These are phyloP conservation scores for Drosophila rufa DNA, from an alignment of 1,140 invertebrate genomes.

Conservation along the genomic window DNA sequence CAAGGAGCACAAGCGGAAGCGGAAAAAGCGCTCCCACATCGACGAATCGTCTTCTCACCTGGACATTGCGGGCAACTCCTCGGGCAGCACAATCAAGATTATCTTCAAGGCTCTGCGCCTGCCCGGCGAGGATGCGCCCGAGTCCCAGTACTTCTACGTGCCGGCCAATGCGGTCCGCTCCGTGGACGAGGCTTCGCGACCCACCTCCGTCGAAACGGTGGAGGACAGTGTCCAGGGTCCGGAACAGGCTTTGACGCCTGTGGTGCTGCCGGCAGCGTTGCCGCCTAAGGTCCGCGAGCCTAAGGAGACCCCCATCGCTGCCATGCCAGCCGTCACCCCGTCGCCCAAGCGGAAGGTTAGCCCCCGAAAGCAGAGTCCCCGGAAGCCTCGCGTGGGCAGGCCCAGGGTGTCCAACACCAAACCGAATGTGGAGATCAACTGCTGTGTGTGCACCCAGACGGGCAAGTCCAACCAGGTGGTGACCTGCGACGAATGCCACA, in stretches of 20 bases:
- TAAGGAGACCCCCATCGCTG: slow-evolving; percentile 16
- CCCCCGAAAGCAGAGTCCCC: slow-evolving; percentile 69
- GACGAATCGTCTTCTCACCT: slow-evolving; percentile 71
- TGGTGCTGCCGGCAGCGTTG: slow-evolving; percentile 20
- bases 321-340: not conserved
- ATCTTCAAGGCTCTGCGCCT: slow-evolving; percentile 93
- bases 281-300: slow-evolving; percentile 38
- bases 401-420: slow-evolving; percentile 57
- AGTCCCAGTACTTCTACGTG: slow-evolving; percentile 82
- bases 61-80: slow-evolving; percentile 86
- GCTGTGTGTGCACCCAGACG: slow-evolving; percentile 68
- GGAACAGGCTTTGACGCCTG: slow-evolving; percentile 22
- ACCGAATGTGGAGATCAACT: slow-evolving; percentile 58
- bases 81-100: slow-evolving; percentile 86
- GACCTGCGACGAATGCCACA: slow-evolving; percentile 96
- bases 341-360: slow-evolving; percentile 60
- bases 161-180: slow-evolving; percentile 83
- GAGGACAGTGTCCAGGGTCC: slow-evolving; percentile 63
- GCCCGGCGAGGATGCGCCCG: slow-evolving; percentile 87
- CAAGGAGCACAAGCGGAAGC: slow-evolving; percentile 89
- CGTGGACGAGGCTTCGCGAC: slow-evolving; percentile 78
- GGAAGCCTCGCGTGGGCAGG: slow-evolving; percentile 63
- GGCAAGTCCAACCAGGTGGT: slow-evolving; percentile 76
- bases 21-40: slow-evolving; percentile 88
- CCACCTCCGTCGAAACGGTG: slow-evolving; percentile 82